phyloP scores from a whole-genome alignment of 2,113 vertebrate species.

The Vidua macroura region DNA sequence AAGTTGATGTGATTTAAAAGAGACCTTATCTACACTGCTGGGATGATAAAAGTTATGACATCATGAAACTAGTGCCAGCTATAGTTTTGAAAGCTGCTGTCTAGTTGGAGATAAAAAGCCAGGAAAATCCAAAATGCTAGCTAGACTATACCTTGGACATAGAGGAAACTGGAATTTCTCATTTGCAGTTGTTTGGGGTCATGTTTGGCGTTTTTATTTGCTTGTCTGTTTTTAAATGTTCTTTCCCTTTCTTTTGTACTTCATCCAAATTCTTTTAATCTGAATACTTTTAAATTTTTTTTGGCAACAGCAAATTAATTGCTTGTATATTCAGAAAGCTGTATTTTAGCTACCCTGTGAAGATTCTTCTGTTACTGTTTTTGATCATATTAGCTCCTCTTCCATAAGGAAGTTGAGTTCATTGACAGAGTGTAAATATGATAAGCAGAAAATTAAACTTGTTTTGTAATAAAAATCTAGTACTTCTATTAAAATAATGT shows the following conservation, averaged over 20 bases:
- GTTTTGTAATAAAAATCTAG: neutral
- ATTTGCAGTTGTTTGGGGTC: rapidly evolving
- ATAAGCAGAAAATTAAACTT: neutral
- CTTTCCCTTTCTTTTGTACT: neutral
- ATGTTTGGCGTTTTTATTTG: neutral
- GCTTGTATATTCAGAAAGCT: neutral
- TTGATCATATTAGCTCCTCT: neutral
- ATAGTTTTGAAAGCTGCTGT: neutral
- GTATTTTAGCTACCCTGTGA: neutral
- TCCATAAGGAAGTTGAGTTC: neutral
- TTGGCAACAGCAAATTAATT: neutral
- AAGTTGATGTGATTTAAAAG: neutral
- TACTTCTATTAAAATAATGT: neutral
- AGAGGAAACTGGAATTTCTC: neutral
- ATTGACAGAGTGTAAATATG: neutral
- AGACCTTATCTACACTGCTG: neutral
- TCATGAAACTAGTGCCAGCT: neutral
- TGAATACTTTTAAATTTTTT: neutral
- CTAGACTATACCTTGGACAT: neutral
- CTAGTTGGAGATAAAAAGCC: neutral
- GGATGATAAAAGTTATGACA: neutral
- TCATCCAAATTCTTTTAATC: neutral
- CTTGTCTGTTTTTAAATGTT: neutral
- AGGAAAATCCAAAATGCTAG: neutral
- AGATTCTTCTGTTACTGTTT: neutral